phyloP scores from a whole-genome alignment of 2,797 vertebrate species.

The Acanthopagrus latus region DNA sequence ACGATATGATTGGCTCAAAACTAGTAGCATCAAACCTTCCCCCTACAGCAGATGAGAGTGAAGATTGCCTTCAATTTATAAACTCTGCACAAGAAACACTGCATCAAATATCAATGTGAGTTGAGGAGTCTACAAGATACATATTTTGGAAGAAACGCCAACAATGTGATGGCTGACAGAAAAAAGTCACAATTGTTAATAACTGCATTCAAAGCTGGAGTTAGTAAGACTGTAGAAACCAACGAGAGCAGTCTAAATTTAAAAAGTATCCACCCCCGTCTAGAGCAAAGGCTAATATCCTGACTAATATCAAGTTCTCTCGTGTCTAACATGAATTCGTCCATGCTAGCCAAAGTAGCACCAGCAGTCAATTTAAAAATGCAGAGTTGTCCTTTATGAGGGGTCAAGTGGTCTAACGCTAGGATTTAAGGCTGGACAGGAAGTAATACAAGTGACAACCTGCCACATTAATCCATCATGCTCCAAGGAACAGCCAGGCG shows the following conservation, averaged over 20 bases:
- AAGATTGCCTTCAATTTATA: not conserved
- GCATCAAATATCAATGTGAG: too few species aligned
- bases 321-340: not conserved
- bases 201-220: not conserved
- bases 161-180: rapidly evolving
- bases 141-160: not conserved
- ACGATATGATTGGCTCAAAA: not conserved
- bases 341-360: not conserved
- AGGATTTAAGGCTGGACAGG: conserved; percentile 46
- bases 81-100: not conserved
- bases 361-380: conserved; percentile 11
- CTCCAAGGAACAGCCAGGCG: conserved; percentile 51
- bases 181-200: not conserved
- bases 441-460: conserved; percentile 63
- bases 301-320: not conserved
- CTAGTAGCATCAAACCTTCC: not conserved
- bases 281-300: not conserved
- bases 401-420: conserved; percentile 39
- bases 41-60: not conserved
- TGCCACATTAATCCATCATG: conserved; percentile 62
- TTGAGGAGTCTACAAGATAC: not conserved
- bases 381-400: conserved; percentile 15
- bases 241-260: too few species aligned
- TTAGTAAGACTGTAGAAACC: too few species aligned
- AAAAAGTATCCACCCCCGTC: too few species aligned